Evolutionary conservation across 1,140 invertebrate species (phyloP).

Genomic region (Rhyacophila brunnea): DNA sequence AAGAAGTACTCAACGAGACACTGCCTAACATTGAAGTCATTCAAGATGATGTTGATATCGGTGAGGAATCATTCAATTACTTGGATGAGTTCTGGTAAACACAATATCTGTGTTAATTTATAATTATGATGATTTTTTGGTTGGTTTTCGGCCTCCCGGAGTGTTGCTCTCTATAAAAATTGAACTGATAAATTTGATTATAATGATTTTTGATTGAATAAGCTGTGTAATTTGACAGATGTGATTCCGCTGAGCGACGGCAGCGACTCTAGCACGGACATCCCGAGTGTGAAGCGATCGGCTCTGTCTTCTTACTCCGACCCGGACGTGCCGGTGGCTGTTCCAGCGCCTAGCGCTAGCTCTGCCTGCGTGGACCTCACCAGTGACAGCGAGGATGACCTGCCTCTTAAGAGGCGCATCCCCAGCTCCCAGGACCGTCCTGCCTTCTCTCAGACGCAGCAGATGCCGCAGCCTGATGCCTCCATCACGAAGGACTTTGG

Average conservation of each 20-base stretch:
- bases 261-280: slow-evolving; percentile 23
- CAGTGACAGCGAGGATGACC: slow-evolving; percentile 44
- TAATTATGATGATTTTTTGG: too few species aligned
- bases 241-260: slow-evolving; percentile 22
- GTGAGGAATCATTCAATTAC: too few species aligned
- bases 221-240: too few species aligned
- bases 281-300: slow-evolving; percentile 16
- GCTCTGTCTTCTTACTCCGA: slow-evolving; percentile 43
- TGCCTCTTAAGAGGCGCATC: slow-evolving; percentile 43
- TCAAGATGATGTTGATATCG: slow-evolving; percentile 23
- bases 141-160: too few species aligned
- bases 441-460: too few species aligned
- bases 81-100: too few species aligned
- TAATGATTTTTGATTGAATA: too few species aligned
- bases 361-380: slow-evolving; percentile 41
- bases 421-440: slow-evolving; percentile 23
- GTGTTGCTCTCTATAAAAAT: too few species aligned
- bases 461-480: too few species aligned
- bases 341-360: not conserved
- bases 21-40: slow-evolving; percentile 28
- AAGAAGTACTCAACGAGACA: slow-evolving; percentile 19
- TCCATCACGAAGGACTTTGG: too few species aligned
- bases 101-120: too few species aligned
- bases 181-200: too few species aligned
- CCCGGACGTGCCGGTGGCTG: slow-evolving; percentile 33